Conservation (phyloP, 2,113 vertebrate genomes). For the Orthonyx spaldingii region DNA sequence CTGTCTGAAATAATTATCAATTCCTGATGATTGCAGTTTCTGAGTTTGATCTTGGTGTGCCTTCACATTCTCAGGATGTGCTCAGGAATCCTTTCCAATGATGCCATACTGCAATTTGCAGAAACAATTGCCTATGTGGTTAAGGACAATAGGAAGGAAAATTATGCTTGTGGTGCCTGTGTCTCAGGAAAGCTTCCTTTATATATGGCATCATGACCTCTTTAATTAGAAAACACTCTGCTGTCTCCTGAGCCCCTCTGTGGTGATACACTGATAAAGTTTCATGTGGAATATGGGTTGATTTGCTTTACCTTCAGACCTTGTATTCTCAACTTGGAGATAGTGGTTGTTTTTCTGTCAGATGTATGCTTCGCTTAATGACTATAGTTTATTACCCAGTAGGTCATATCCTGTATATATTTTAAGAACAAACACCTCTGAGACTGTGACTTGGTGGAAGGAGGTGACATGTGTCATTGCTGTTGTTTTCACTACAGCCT, state of each 20-base stretch:
- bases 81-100: neutral
- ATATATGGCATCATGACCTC: neutral
- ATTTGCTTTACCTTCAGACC: conserved; percentile 68
- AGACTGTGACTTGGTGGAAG: conserved; percentile 76
- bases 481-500: conserved; percentile 80
- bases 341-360: conserved; percentile 70
- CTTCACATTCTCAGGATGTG: neutral
- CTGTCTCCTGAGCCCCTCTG: conserved; percentile 14
- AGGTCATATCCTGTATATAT: conserved; percentile 76
- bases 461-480: conserved; percentile 77
- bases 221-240: conserved; percentile 52
- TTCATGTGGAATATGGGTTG: conserved; percentile 53
- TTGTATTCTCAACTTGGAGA: conserved; percentile 62
- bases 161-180: neutral
- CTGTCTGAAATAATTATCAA: neutral
- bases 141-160: neutral
- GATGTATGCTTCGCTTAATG: conserved; percentile 67
- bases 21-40: neutral
- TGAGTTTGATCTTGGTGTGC: neutral
- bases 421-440: conserved; percentile 76
- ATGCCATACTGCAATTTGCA: neutral
- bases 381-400: conserved; percentile 74
- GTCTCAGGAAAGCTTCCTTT: neutral
- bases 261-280: conserved; percentile 37
- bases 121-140: neutral